A percentile compares a stretch with the other conserved stretches of the same genome.
These are phyloP conservation scores for Pecten maximus DNA, from an alignment of 2,888 invertebrate species.

Conservation along the genomic window DNA sequence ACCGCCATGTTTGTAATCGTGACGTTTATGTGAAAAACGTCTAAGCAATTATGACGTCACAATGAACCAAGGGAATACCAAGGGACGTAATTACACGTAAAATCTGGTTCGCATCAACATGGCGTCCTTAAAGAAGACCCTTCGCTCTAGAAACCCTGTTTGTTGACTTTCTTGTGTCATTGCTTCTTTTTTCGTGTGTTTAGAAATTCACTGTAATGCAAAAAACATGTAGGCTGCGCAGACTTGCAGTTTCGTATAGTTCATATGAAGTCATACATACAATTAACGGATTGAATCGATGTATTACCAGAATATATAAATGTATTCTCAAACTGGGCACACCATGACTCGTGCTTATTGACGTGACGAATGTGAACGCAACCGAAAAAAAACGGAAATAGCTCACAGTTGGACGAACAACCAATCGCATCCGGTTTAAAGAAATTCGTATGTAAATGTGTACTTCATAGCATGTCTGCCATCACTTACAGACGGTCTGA, in stretches of 20 bases:
- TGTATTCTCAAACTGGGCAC: background rate
- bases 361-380: background rate
- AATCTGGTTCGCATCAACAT: background rate
- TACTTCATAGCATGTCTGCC: conserved; percentile 12
- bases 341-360: background rate
- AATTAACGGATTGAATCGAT: background rate
- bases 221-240: background rate
- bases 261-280: background rate
- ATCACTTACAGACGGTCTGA: background rate
- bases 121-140: too few relatives aligned
- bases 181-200: background rate
- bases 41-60: background rate
- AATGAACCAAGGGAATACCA: background rate
- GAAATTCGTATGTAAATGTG: background rate
- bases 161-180: background rate
- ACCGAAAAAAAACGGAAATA: background rate
- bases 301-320: background rate
- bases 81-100: background rate
- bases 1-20: background rate
- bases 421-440: background rate
- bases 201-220: background rate
- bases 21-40: background rate
- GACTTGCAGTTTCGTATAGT: background rate
- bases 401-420: background rate
- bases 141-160: background rate